phyloP scores from a whole-genome alignment of 2,113 vertebrate genomes.

The Hassar affinis region DNA sequence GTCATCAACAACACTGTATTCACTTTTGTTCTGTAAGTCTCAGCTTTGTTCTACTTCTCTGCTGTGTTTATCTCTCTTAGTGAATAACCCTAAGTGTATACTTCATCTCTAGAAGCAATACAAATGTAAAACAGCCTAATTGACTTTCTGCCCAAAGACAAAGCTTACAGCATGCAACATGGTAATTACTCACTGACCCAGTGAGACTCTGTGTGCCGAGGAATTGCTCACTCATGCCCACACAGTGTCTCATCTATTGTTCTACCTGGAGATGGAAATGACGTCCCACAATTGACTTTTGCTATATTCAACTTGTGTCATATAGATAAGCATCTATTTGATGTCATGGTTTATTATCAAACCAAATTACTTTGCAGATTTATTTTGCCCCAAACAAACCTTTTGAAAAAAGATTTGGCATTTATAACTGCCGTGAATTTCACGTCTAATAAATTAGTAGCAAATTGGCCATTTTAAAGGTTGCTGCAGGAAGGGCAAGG shows the following conservation, averaged over 20 bases:
- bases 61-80: background rate
- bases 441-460: slow-evolving; percentile 22
- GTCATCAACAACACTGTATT: background rate
- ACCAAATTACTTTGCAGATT: background rate
- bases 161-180: background rate
- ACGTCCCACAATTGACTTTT: slow-evolving; percentile 20
- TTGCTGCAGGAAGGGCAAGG: background rate
- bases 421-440: background rate
- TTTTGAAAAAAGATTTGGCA: background rate
- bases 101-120: slow-evolving; percentile 9
- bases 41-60: background rate
- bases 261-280: background rate
- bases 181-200: slow-evolving; percentile 30
- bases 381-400: background rate
- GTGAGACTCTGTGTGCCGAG: background rate
- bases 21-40: background rate
- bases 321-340: background rate
- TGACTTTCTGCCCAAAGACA: slow-evolving; percentile 22
- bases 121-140: slow-evolving; percentile 21
- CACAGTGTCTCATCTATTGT: background rate
- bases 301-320: background rate
- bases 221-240: background rate
- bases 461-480: slow-evolving; percentile 13
- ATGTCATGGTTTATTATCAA: background rate
- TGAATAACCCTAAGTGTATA: background rate